phyloP scores from a whole-genome alignment of 2,797 vertebrate species.

The Trachops cirrhosus region DNA sequence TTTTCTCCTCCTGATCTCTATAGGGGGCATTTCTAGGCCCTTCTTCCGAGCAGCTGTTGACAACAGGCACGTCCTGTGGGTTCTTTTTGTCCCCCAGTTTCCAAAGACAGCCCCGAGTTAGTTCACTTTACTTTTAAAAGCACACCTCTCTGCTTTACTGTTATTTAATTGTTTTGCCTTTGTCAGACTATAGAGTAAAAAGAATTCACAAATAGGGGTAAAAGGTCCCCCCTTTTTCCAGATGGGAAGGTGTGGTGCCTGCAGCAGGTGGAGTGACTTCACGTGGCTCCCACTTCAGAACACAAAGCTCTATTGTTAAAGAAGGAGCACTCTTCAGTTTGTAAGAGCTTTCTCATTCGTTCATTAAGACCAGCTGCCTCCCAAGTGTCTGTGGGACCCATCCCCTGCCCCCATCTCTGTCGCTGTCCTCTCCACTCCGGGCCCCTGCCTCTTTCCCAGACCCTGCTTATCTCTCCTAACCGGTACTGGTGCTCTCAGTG shows the following conservation, averaged over 20 bases:
- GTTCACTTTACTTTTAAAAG: not conserved
- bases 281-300: not conserved
- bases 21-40: not conserved
- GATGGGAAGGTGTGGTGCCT: not conserved
- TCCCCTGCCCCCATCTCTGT: no score
- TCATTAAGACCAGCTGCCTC: accelerated
- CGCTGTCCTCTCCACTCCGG: accelerated
- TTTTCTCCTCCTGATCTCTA: not conserved
- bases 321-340: not conserved
- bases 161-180: not conserved
- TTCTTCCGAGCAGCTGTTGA: not conserved
- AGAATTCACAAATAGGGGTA: not conserved
- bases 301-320: not conserved
- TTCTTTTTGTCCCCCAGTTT: not conserved
- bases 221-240: not conserved
- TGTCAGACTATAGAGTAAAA: not conserved
- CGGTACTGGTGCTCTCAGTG: not conserved
- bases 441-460: no score
- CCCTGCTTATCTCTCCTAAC: no score
- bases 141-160: not conserved
- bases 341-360: not conserved
- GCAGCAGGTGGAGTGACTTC: not conserved
- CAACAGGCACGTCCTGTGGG: not conserved
- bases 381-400: accelerated
- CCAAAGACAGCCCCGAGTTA: not conserved